Evolutionary conservation across 2,113 vertebrate species (phyloP), one percentile per base, ranked within the genome.

Genomic region (Mormyrus iriodes): DNA sequence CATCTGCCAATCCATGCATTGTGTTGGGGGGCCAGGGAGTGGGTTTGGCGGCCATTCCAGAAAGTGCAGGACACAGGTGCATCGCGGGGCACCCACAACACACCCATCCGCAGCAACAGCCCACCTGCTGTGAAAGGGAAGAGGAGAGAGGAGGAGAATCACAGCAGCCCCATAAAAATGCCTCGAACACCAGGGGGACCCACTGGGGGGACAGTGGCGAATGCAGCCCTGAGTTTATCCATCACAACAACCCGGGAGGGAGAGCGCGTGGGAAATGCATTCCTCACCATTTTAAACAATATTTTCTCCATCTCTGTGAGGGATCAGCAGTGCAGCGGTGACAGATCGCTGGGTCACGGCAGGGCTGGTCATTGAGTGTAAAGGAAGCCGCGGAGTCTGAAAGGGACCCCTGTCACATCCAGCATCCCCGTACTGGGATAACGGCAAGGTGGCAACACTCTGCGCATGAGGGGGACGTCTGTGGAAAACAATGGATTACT

Each of bases 181-280:
- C 93, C 92, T 92, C 93, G 94, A 92, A 90, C 93, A 93, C 91
- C 89, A 89, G 90, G 91, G 89, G 92, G 10, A 85, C 91, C 94
- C 93, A 88, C 91, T 91, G 86, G 91, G 93, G 93, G 91, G 92
- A 91, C 92, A 93, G 93, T 86, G 92, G 90, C 92, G 92, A 92
- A 84, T 91, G 87, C 90, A 93, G 92, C 91, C 94, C 91, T 94
- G 92, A 92, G 89, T 88, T 95, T 91, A 94, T 92, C 90, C 92
- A 94, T 94, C 94, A 95, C 85, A 0, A 85, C 93, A 91, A 93
- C 90, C 91, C 93, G 90, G 58, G 53, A 92, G 93, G 91, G 83
- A 91, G 90, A 91, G 90, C 91, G 90, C 94, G 89, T 91, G 93
- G 94, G 92, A 95, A 96, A 96, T 95, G 93, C 94, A 95, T 95